A percentile compares a stretch with the other conserved stretches of the same genome.
phyloP scores from a whole-genome alignment of 2,113 vertebrate genomes.

The Ibidorhyncha struthersii region DNA sequence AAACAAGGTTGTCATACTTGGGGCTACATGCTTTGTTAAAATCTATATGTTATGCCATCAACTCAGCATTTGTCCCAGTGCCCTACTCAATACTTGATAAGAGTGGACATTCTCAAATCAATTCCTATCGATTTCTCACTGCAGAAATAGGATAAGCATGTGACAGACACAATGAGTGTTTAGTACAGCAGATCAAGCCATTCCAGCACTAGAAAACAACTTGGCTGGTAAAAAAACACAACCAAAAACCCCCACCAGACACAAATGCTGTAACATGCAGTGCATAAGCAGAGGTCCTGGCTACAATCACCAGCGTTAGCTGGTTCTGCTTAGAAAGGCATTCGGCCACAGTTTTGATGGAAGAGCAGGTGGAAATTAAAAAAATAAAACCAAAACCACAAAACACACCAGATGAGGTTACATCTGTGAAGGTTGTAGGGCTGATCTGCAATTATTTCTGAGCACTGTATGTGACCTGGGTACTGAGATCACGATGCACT shows the following conservation, averaged over 20 bases:
- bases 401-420: not conserved
- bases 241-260: not conserved
- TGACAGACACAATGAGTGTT: slow-evolving; percentile 60
- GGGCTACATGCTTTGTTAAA: slow-evolving; percentile 20
- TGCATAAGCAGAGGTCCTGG: not conserved
- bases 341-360: not conserved
- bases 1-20: slow-evolving; percentile 22
- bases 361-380: not conserved
- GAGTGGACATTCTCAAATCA: slow-evolving; percentile 73
- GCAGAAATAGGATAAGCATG: slow-evolving; percentile 60
- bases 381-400: not conserved
- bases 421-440: not conserved
- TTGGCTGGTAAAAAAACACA: not conserved
- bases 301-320: not conserved
- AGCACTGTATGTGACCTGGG: not conserved
- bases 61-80: slow-evolving; percentile 26
- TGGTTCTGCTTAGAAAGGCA: not conserved
- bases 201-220: slow-evolving; percentile 31
- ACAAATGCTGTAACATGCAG: not conserved
- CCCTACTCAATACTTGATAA: slow-evolving; percentile 66
- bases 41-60: slow-evolving; percentile 46
- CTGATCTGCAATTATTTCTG: not conserved
- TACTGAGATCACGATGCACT: not conserved
- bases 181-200: slow-evolving; percentile 29
- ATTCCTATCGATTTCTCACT: slow-evolving; percentile 73